Percentiles rank a stretch among this genome's conserved stretches.
Evolutionary conservation across 2,797 vertebrate genomes (phyloP).

Genomic region (Thunnus albacares): DNA sequence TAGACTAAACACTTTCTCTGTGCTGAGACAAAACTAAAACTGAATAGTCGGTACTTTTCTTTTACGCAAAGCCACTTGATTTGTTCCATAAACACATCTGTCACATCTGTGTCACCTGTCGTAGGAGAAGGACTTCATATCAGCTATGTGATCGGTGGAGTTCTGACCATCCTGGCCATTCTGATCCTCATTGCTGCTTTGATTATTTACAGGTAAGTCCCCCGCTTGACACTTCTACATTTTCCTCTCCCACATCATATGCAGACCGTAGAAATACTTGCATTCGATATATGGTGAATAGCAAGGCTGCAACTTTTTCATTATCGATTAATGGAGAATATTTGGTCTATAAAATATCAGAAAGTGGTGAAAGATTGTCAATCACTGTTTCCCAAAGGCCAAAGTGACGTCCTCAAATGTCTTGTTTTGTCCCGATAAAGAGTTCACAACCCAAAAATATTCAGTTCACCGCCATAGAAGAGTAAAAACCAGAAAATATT

Average conservation of each 20-base stretch:
- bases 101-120: constrained; percentile 21
- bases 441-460: too few species aligned
- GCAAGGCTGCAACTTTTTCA: too few species aligned
- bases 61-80: not conserved
- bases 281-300: not conserved
- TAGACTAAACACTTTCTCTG: not conserved
- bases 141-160: constrained; percentile 94
- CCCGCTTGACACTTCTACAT: not conserved
- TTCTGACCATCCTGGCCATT: constrained; percentile 93
- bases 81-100: not conserved
- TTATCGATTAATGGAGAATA: too few species aligned
- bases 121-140: constrained; percentile 94
- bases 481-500: too few species aligned
- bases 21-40: not conserved
- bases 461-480: too few species aligned
- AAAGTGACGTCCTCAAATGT: too few species aligned
- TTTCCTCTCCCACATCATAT: not conserved
- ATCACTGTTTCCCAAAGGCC: too few species aligned
- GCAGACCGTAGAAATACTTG: not conserved
- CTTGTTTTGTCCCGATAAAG: too few species aligned
- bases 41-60: not conserved
- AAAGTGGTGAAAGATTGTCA: too few species aligned
- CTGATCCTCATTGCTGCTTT: constrained; percentile 92
- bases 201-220: constrained; percentile 93
- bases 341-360: too few species aligned